Conservation (phyloP, 2,888 invertebrate species). For the Melinaea marsaeus region DNA sequence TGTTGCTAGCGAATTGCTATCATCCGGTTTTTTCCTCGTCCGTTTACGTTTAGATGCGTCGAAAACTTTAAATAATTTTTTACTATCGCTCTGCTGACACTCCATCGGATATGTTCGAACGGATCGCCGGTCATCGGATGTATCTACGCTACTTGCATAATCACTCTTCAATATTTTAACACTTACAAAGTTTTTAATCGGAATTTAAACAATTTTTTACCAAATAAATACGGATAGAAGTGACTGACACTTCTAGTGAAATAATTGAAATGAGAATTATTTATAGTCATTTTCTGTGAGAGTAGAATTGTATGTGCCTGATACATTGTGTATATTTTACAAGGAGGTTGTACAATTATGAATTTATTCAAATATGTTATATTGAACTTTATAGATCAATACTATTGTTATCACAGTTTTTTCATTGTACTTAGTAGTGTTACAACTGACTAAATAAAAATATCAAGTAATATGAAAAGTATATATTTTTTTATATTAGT, state of each 20-base stretch:
- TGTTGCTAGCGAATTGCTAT: conserved; percentile 52
- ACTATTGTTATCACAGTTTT: no score
- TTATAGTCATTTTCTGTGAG: background rate
- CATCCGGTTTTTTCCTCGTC: conserved; percentile 54
- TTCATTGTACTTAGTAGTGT: no score
- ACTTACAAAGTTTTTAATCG: conserved; percentile 37
- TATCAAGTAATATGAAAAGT: no score
- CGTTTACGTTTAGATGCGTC: conserved; percentile 60
- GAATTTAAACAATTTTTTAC: conserved; percentile 47
- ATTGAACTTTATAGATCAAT: no score
- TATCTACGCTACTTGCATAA: conserved; percentile 43
- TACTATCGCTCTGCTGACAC: conserved; percentile 65
- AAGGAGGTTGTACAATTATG: background rate
- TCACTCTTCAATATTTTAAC: conserved; percentile 38
- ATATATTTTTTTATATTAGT: no score
- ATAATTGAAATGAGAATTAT: conserved; percentile 55
- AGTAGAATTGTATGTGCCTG: background rate
- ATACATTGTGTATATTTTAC: background rate
- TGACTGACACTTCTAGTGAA: conserved; percentile 41
- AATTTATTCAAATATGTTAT: background rate
- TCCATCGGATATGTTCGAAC: conserved; percentile 58
- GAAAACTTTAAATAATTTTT: conserved; percentile 67
- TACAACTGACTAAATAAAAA: no score
- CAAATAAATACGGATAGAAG: conserved; percentile 52
- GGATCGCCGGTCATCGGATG: conserved; percentile 51